phyloP scores from a whole-genome alignment of 2,113 vertebrate genomes.

The Erythrocebus patas region DNA sequence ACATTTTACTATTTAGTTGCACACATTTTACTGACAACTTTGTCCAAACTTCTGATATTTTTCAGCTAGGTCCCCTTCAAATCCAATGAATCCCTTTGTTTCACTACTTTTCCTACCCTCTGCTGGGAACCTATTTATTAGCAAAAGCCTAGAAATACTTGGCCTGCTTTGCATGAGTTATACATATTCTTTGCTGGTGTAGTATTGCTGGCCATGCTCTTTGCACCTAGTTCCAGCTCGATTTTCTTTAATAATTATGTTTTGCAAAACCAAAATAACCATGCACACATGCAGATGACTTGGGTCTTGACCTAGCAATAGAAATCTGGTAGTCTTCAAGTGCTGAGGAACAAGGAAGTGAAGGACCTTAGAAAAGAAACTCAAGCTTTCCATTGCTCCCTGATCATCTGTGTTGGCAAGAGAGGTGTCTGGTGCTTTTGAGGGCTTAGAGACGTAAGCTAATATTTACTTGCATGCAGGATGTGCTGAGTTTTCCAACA shows the following conservation, averaged over 20 bases:
- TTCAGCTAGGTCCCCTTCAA: not conserved
- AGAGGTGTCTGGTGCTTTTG: not conserved
- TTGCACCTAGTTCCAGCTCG: not conserved
- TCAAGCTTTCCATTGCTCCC: not conserved
- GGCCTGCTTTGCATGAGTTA: not conserved
- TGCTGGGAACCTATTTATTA: not conserved
- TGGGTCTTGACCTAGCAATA: not conserved
- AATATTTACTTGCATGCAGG: not conserved
- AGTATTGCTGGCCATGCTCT: not conserved
- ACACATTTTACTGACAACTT: not conserved
- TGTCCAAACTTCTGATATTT: not conserved
- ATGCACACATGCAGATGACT: not conserved
- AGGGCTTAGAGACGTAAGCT: not conserved
- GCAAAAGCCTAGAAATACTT: not conserved
- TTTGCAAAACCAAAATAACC: not conserved
- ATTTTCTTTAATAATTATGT: not conserved
- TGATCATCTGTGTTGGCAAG: not conserved
- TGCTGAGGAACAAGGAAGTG: not conserved
- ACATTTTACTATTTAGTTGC: not conserved
- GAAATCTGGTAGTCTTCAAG: not conserved
- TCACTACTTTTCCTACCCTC: not conserved
- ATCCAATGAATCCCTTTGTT: not conserved
- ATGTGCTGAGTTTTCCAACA: not conserved
- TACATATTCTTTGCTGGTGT: not conserved
- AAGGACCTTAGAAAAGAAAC: not conserved